Conservation (phyloP, 92 coral and sea anemone species). For the Epizoanthus illoricatus region DNA sequence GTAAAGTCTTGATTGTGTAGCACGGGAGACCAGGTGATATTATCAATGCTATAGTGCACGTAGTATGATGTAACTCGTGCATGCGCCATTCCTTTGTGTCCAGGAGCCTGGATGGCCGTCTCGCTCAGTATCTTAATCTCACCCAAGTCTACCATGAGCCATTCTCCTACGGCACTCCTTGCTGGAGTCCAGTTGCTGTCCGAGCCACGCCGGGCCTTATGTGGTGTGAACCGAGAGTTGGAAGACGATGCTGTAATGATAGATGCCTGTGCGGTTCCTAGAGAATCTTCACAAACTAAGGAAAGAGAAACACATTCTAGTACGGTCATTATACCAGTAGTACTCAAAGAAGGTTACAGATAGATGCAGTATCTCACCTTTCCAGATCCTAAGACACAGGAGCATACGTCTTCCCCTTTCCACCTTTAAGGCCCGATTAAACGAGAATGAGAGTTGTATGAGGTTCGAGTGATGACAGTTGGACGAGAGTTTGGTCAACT, state of each 20-base stretch:
- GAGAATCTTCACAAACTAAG: neutral
- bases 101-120: slow-evolving; percentile 17
- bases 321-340: too few species aligned
- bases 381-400: too few species aligned
- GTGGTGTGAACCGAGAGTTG: neutral
- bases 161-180: slow-evolving; percentile 20
- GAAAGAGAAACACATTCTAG: neutral
- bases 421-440: too few species aligned
- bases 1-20: neutral
- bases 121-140: neutral
- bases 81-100: neutral
- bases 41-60: slow-evolving; percentile 12
- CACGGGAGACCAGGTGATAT: slow-evolving; percentile 4
- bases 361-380: too few species aligned
- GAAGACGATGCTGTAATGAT: slow-evolving; percentile 5
- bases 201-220: slow-evolving; percentile 11
- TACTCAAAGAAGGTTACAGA: too few species aligned
- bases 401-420: too few species aligned
- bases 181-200: slow-evolving; percentile 29
- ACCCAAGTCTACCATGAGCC: slow-evolving; percentile 18
- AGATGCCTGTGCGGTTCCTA: neutral
- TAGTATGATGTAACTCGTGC: slow-evolving; percentile 14
- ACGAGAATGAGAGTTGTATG: too few species aligned
- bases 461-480: too few species aligned
- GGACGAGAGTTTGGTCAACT: too few species aligned